Base-by-base conservation (phyloP, 2,113 vertebrate species). In the Salvelinus namaycush region DNA sequence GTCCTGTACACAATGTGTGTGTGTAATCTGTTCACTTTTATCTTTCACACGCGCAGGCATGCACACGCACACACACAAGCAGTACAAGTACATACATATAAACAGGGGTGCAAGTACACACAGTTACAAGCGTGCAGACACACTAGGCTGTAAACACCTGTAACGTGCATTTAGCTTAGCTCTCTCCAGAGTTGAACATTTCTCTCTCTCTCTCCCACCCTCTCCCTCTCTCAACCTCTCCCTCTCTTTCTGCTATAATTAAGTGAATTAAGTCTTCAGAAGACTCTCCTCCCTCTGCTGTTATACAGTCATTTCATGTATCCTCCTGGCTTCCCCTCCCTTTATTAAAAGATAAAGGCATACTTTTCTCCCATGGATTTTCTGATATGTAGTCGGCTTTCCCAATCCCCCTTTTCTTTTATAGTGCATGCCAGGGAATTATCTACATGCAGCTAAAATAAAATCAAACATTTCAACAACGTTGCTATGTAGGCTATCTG, bases 271-370 rank as follows among this genome's bases (percentile, higher is more conserved):
- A 92, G 83, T 90, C 88, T 91, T 93, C 92, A 92, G 90, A 93
- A 89, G 90, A 89, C 85, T 88, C 87, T 90, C 84, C 87, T 87
- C 49, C 14, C 89, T 90, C 89, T 90, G 86, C 91, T 80, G 89
- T 92, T 92, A 92, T 88, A 82, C 83, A 82, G 88, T 92, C 92
- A 93, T 93, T 94, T 91, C 90, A 93, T 90, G 88, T 93, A 91
- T 91, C 92, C 93, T 93, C 89, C 91, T 92, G 90, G 90, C 91
- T 91, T 90, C 87, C 91, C 81, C 82, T 88, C 80, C 82, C 88
- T 91, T 92, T 93, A 93, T 93, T 93, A 93, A 91, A 92, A 93
- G 92, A 93, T 92, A 93, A 94, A 93, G 90, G 89, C 90, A 91
- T 92, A 92, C 84, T 90, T 93, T 89, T 87, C 88, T 91, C 84